phyloP scores from a whole-genome alignment of 1,140 invertebrate genomes.

The Drosophila nasuta region DNA sequence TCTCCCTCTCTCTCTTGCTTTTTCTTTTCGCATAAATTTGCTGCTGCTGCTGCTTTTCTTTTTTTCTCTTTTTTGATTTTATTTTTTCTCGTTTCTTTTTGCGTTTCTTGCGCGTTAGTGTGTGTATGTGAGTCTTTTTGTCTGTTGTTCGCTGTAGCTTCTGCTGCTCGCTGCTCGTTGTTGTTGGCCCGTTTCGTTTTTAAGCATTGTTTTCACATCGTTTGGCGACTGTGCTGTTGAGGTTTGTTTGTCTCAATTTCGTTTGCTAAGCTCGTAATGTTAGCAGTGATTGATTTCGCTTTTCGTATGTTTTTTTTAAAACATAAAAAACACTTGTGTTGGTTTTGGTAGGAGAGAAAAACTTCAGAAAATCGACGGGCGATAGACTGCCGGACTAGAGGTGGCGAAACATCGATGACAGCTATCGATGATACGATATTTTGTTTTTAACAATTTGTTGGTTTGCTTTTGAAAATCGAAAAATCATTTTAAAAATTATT shows the following conservation, averaged over 20 bases:
- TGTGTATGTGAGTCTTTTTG: conserved; percentile 42
- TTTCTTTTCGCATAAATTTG: conserved; percentile 22
- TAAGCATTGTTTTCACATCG: conserved; percentile 11
- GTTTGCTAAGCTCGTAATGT: conserved; percentile 20
- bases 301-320: conserved; percentile 70
- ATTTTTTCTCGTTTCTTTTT: conserved; percentile 13
- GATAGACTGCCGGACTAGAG: conserved; percentile 32
- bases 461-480: too few relatives aligned
- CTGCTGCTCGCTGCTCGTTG: conserved; percentile 32
- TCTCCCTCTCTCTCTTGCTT: background rate
- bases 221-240: background rate
- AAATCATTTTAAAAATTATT: too few relatives aligned
- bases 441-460: too few relatives aligned
- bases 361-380: conserved; percentile 48
- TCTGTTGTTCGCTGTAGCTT: conserved; percentile 34
- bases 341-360: conserved; percentile 29
- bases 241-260: conserved; percentile 22
- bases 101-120: conserved; percentile 36
- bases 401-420: too few relatives aligned
- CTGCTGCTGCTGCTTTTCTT: background rate
- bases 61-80: conserved; percentile 6
- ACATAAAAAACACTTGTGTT: conserved; percentile 64
- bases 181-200: conserved; percentile 35
- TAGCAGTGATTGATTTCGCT: conserved; percentile 46
- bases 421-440: too few relatives aligned